Percentiles rank a stretch among this genome's conserved stretches.
Conservation (phyloP, 1,140 invertebrate species). For the Drosophila miranda region DNA sequence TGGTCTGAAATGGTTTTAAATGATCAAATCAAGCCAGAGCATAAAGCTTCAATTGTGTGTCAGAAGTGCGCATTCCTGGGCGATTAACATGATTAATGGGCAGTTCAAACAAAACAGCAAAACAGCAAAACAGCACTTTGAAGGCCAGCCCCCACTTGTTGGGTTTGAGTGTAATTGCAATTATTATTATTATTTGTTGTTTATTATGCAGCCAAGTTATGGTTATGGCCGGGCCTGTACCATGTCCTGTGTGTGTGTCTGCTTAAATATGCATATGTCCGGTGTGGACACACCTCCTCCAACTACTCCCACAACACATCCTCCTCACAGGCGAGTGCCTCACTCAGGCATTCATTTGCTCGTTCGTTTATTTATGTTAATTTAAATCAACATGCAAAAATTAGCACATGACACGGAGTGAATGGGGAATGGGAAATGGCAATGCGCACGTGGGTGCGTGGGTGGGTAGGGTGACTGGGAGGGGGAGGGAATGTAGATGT, state of each 20-base stretch:
- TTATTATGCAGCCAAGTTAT: conserved; percentile 41
- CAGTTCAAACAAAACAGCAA: conserved; percentile 20
- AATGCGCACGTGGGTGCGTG: not conserved
- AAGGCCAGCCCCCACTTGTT: not conserved
- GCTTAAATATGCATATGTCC: conserved; percentile 55
- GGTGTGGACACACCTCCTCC: conserved; percentile 28
- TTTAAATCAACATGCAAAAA: conserved; percentile 65
- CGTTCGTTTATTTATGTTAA: conserved; percentile 62
- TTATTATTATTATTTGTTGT: conserved; percentile 40
- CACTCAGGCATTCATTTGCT: conserved; percentile 46
- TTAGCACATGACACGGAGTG: conserved; percentile 52
- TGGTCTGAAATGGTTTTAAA: too few relatives aligned
- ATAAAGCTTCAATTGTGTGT: conserved; percentile 12
- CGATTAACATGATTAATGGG: conserved; percentile 47
- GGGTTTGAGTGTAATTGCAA: conserved; percentile 36
- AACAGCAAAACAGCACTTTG: conserved; percentile 9
- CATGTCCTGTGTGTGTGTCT: conserved; percentile 5
- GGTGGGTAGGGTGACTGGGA: not conserved
- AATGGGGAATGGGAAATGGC: not conserved
- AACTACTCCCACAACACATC: not conserved
- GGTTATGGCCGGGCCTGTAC: not conserved
- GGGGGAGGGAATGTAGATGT: not conserved
- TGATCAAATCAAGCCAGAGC: too few relatives aligned
- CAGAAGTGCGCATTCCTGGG: conserved; percentile 11
- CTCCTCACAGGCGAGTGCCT: not conserved